Evolutionary conservation across 2,888 invertebrate species (phyloP).

Genomic region (Drosophila melanocephala): DNA sequence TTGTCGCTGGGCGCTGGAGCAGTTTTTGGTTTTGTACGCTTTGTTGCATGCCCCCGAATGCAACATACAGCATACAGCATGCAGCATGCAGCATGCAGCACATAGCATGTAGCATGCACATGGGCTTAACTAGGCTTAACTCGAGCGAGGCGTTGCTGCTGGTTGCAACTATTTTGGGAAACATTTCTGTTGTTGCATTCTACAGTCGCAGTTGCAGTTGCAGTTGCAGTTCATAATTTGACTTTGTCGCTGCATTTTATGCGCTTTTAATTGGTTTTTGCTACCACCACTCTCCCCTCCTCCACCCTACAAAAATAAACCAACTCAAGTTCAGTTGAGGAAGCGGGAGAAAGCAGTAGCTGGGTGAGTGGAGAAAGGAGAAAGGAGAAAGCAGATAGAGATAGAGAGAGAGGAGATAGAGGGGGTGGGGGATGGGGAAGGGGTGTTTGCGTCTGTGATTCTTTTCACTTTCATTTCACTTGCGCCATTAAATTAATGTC

Average conservation of each 20-base stretch:
- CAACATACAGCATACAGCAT: conserved; percentile 46
- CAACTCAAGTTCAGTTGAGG: conserved; percentile 57
- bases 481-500: conserved; percentile 73
- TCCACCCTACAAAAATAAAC: background rate
- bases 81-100: conserved; percentile 49
- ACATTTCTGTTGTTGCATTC: conserved; percentile 31
- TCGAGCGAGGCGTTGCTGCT: conserved; percentile 53
- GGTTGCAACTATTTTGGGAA: conserved; percentile 59
- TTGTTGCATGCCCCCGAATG: conserved; percentile 59
- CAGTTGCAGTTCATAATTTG: conserved; percentile 67
- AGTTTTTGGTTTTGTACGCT: conserved; percentile 64
- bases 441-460: conserved; percentile 4
- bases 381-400: background rate
- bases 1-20: conserved; percentile 55
- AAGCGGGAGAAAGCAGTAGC: background rate
- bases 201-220: conserved; percentile 13
- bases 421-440: background rate
- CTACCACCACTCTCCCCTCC: background rate
- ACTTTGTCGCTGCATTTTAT: conserved; percentile 46
- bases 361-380: background rate
- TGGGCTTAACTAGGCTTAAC: conserved; percentile 77
- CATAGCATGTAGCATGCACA: conserved; percentile 53
- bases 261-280: conserved; percentile 59
- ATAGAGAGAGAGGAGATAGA: background rate
- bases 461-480: conserved; percentile 66